Conservation (phyloP, 2,113 vertebrate species). For the Cercocebus atys region DNA sequence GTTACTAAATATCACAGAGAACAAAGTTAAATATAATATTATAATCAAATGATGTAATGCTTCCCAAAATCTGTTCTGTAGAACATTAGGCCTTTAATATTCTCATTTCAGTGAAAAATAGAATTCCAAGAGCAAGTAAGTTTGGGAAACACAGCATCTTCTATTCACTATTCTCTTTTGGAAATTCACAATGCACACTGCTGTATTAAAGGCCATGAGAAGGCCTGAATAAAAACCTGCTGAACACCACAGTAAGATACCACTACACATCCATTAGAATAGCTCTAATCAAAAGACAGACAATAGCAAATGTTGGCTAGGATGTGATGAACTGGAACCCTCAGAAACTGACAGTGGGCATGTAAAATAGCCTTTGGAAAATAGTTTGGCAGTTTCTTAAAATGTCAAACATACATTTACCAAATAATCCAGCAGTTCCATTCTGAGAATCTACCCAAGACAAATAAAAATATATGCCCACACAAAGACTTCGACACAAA, state of each 20-base stretch:
- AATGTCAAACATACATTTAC: not conserved
- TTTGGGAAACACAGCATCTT: not conserved
- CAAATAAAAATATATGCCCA: not conserved
- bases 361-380: not conserved
- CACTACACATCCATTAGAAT: not conserved
- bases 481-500: not conserved
- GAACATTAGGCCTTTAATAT: not conserved
- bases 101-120: not conserved
- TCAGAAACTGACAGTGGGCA: too few relatives aligned
- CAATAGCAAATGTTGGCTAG: not conserved
- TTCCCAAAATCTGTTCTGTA: not conserved
- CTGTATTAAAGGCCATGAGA: not conserved
- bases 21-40: conserved; percentile 29
- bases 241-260: not conserved
- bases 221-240: not conserved
- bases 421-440: not conserved
- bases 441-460: not conserved
- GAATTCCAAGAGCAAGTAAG: not conserved
- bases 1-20: not conserved
- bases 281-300: not conserved
- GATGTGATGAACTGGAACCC: not conserved
- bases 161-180: not conserved
- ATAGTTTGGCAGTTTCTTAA: not conserved
- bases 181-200: not conserved
- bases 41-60: not conserved